Evolutionary conservation across 1,140 invertebrate genomes (phyloP), one percentile per base, ranked within the genome.

Genomic region (Pseudoatta argentina): DNA sequence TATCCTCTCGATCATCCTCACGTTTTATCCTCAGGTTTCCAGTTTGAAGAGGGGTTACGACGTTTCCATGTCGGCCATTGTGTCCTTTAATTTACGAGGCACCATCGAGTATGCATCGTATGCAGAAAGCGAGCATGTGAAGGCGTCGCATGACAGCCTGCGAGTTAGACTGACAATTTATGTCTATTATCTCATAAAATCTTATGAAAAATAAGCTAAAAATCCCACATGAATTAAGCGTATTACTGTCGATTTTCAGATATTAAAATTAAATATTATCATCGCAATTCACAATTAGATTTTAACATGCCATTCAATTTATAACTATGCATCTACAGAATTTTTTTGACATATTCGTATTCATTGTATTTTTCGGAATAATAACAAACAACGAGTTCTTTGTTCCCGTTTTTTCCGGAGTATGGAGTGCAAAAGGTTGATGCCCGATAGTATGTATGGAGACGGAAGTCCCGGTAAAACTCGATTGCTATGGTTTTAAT

Each of bases 11-110:
- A 87, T 79, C 87, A 73, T 73, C 64, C 76, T 82, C 76, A 72
- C 69, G 69, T 88, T 86, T 87, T 67, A 73, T 87, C 39, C 82
- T 86, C 82, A 85, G 69, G 64, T 75, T 75, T 86, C 82, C 48
- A 75, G 63, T 75, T 67, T 72, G 63, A 86, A 53, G 63, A 87
- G 83, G 44, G 30, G 27, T 18, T 57, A 53, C 61, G 64, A 78
- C 66, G 71, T 86, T 72, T 69, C 39, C 48, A 81, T 57, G 73
- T 69, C 61, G 34, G 34, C 79, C 69, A 83, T 83, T 83, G 77
- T 82, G 67, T 21, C 81, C 55, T 85, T 75, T 83, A 83, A 77
- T 87, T 72, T 87, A 77, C 69, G 75, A 83, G 64, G 67, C 57
- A 21, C 61, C 55, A 72, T 69, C 69, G 34, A 75, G 66, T 85